phyloP scores from a whole-genome alignment of 2,888 invertebrate genomes.

The Drosophila diplacantha region DNA sequence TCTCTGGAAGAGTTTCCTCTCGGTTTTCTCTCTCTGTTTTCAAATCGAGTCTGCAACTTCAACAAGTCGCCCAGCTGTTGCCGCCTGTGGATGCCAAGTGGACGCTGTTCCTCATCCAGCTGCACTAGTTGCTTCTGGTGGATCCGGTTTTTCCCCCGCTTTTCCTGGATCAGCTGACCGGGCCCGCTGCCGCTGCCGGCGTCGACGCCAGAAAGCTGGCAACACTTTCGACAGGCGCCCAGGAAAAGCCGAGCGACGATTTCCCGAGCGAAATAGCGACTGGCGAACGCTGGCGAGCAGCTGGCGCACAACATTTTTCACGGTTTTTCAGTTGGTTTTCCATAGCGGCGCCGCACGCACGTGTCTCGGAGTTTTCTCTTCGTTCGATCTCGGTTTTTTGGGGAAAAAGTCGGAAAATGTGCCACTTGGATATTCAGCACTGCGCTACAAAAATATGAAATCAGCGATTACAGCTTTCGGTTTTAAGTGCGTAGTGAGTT shows the following conservation, averaged over 20 bases:
- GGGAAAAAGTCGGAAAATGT: slow-evolving; percentile 22
- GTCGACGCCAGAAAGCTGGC: slow-evolving; percentile 45
- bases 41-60: slow-evolving; percentile 48
- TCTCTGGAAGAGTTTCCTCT: slow-evolving; percentile 1
- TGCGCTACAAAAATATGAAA: slow-evolving; percentile 8
- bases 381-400: slow-evolving; percentile 9
- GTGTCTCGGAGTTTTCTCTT: slow-evolving; percentile 51
- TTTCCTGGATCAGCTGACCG: slow-evolving; percentile 53
- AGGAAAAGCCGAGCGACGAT: slow-evolving; percentile 42
- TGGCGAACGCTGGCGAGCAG: slow-evolving; percentile 16
- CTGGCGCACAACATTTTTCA: slow-evolving; percentile 27
- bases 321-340: slow-evolving; percentile 63
- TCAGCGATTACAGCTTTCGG: neutral
- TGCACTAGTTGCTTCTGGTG: slow-evolving; percentile 63
- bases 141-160: slow-evolving; percentile 36
- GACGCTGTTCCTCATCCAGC: slow-evolving; percentile 23
- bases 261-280: slow-evolving; percentile 19
- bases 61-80: slow-evolving; percentile 64
- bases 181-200: slow-evolving; percentile 33
- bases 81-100: slow-evolving; percentile 52
- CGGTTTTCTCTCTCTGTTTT: slow-evolving; percentile 19
- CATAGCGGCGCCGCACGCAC: slow-evolving; percentile 67
- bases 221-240: slow-evolving; percentile 61
- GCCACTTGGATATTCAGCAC: slow-evolving; percentile 10
- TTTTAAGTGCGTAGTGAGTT: neutral